Base-by-base conservation (phyloP, 1,140 invertebrate species). In the Bombus waltoni region DNA sequence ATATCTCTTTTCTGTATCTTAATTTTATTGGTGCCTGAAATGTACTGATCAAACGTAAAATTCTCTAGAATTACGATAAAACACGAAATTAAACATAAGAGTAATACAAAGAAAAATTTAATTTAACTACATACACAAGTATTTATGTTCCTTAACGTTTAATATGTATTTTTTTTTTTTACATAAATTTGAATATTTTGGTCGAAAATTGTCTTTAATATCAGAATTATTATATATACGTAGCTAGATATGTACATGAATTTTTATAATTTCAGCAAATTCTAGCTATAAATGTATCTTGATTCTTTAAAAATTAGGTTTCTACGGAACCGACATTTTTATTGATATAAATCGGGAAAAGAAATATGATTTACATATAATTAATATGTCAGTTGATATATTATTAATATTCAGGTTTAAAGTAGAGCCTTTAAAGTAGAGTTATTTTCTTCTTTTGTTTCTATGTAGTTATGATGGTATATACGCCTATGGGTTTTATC, bases 401-500 rank as follows among this genome's bases (percentile, higher is more conserved):
- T 71, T 25, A 9, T 44, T 57, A 28, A n/a, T 40, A n/a, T 71
- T 53, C 0, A 22, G 59, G 13, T 62, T 59, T 35, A 75, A 38
- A 42, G 18, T n/a, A 72, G 8, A 68, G 3, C 4, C 40, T 71
- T 40, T 32, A 32, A 32, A 32, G 32, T 32, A 32, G 32, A 32
- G 32, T 44, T 35, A 18, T 62, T 25, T 38, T 25, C 1, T 38
- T 28, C 35, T 74, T 62, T 44, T 35, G 25, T 44, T 3, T 38
- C 13, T 9, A 13, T 35, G 44, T 15, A n/a, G 22, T 72, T 73
- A 53, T 42, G n/a, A 53, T 22, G 0, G 1, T 44, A n/a, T 59
- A 44, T 32, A 74, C 32, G 53, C 57, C 68, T 78, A 57, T n/a
- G 78, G 11, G 1, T 65, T 76, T 87, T 73, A 81, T 85, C 85